A percentile compares a stretch with the other conserved stretches of the same genome.
Conservation (phyloP, 2,113 vertebrate species). For the Cephalopterus ornatus region DNA sequence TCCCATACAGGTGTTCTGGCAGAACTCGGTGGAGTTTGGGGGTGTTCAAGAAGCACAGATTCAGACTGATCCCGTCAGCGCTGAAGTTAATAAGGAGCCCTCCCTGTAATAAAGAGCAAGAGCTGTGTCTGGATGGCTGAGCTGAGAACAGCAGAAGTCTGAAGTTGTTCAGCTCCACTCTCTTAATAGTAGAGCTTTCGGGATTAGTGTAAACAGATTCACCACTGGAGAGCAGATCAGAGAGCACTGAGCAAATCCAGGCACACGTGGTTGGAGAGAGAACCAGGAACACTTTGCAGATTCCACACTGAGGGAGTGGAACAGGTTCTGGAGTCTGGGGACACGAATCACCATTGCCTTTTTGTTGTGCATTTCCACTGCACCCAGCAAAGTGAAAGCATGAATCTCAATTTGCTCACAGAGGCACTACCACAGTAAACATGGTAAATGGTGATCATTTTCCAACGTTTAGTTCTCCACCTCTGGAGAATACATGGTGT, state of each 20-base stretch:
- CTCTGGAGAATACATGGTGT: neutral
- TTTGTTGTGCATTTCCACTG: neutral
- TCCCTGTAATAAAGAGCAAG: neutral
- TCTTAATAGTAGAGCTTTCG: neutral
- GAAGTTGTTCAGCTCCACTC: neutral
- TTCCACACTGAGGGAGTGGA: neutral
- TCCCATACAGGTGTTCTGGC: neutral
- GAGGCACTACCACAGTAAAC: neutral
- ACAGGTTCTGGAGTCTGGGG: neutral
- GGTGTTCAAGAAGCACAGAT: neutral
- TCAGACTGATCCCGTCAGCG: neutral
- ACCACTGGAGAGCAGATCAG: neutral
- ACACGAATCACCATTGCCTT: neutral
- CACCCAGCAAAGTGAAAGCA: neutral
- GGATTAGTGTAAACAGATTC: conserved; percentile 36
- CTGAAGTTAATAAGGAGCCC: neutral
- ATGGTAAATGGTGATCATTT: neutral
- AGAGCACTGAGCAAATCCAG: neutral
- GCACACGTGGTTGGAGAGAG: neutral
- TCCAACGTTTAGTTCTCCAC: neutral
- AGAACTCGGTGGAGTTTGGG: neutral
- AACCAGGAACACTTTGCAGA: neutral
- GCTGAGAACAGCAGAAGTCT: neutral
- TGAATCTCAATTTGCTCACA: neutral
- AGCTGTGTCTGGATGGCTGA: neutral